Evolutionary conservation across 35 echinoderm and acorn worm genomes (phyloP).

Genomic region (Stichopus chloronotus): DNA sequence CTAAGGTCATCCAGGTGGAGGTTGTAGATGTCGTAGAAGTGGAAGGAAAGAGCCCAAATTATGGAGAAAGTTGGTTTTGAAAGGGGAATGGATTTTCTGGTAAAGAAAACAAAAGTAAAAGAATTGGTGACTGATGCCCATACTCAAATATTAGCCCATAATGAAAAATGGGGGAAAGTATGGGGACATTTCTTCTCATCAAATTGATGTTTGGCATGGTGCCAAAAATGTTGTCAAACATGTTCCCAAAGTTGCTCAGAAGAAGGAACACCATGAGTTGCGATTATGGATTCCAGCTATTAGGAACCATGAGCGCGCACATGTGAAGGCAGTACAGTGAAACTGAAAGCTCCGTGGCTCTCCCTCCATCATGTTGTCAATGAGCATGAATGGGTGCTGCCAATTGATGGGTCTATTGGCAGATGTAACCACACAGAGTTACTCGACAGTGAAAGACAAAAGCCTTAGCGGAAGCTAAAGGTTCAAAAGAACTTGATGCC

Average conservation of each 20-base stretch:
- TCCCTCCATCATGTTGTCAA: slow-evolving; percentile 51
- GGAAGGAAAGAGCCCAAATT: slow-evolving; percentile 36
- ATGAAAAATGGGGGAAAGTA: slow-evolving; percentile 52
- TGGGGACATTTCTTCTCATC: slow-evolving; percentile 15
- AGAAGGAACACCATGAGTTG: background rate
- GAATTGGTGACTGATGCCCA: slow-evolving; percentile 64
- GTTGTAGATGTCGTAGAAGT: slow-evolving; percentile 51
- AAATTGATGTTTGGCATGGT: slow-evolving; percentile 65
- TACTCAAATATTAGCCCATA: slow-evolving; percentile 45
- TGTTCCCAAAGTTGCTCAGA: background rate
- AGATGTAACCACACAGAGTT: slow-evolving; percentile 36
- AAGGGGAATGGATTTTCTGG: slow-evolving; percentile 38
- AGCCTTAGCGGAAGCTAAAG: slow-evolving; percentile 20
- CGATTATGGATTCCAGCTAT: slow-evolving; percentile 45
- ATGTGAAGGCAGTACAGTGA: slow-evolving; percentile 10
- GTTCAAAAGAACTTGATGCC: background rate
- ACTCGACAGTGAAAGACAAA: background rate
- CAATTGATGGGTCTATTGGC: slow-evolving; percentile 16
- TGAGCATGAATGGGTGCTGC: slow-evolving; percentile 56
- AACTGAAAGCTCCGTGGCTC: background rate
- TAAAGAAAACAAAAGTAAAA: background rate
- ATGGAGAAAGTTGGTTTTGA: slow-evolving; percentile 65
- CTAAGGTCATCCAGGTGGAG: slow-evolving; percentile 51
- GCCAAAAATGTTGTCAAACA: slow-evolving; percentile 55
- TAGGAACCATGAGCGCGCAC: slow-evolving; percentile 29